Conservation (phyloP, 2,888 invertebrate genomes). For the Reticulitermes lucifugus region DNA sequence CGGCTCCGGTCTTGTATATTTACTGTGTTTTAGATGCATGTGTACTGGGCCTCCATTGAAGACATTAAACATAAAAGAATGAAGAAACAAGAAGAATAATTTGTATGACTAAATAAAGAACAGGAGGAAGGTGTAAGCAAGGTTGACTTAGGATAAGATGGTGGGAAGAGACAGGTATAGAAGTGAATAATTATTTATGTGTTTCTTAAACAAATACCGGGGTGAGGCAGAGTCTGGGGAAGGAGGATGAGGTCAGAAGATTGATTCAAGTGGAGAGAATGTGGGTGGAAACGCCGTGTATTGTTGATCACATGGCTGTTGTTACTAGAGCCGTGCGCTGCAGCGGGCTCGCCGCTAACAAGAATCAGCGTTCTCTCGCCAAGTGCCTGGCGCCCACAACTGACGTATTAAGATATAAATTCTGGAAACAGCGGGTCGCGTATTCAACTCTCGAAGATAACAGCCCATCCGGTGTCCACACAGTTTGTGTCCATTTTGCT, state of each 20-base stretch:
- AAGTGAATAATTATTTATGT: constrained; percentile 19
- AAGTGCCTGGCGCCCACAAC: too few species aligned
- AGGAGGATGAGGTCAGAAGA: neutral
- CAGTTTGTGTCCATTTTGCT: too few species aligned
- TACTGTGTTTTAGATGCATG: too few species aligned
- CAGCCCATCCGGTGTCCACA: too few species aligned
- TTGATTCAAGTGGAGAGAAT: constrained; percentile 7
- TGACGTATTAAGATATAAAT: too few species aligned
- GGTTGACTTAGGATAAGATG: neutral
- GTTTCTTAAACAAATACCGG: constrained; percentile 12
- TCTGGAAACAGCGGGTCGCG: too few species aligned
- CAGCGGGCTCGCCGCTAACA: neutral
- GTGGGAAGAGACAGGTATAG: neutral
- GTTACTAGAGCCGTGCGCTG: neutral
- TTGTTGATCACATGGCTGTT: neutral
- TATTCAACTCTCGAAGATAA: too few species aligned
- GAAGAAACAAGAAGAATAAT: neutral
- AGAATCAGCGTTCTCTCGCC: neutral
- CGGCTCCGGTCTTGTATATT: too few species aligned
- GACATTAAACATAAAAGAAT: neutral
- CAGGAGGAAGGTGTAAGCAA: neutral
- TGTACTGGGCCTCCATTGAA: constrained; percentile 1
- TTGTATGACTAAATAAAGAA: constrained; percentile 1
- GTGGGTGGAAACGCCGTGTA: neutral
- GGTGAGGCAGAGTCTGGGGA: neutral